Evolutionary conservation across 2,113 vertebrate species (phyloP).

Genomic region (Lasiurus borealis): DNA sequence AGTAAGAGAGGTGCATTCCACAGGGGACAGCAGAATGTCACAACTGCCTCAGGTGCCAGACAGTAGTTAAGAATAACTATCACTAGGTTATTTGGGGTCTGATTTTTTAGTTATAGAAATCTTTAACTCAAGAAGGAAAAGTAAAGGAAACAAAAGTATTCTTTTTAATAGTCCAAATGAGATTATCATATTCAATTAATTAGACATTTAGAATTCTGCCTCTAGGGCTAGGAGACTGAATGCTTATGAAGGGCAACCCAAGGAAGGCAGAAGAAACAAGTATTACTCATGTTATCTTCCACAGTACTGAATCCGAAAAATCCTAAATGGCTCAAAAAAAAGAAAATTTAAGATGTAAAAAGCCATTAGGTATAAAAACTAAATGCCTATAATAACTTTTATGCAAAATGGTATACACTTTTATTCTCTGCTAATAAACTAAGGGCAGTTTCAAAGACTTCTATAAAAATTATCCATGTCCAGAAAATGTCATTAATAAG

Average conservation of each 20-base stretch:
- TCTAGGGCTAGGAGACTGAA: neutral
- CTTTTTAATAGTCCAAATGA: conserved; percentile 21
- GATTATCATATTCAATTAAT: conserved; percentile 25
- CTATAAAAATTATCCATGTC: conserved; percentile 7
- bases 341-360: neutral
- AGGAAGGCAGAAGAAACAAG: neutral
- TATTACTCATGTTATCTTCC: neutral
- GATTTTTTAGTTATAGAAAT: neutral
- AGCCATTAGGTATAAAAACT: neutral
- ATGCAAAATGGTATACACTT: conserved; percentile 35
- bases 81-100: neutral
- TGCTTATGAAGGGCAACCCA: neutral
- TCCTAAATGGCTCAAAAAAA: neutral
- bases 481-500: conserved; percentile 55
- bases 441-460: conserved; percentile 42
- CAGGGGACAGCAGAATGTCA: neutral
- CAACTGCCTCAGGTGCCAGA: neutral
- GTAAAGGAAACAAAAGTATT: neutral
- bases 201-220: neutral
- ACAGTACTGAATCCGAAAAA: neutral
- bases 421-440: conserved; percentile 54
- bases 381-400: neutral
- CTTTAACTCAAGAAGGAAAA: conserved; percentile 11
- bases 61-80: neutral
- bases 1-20: neutral